These are phyloP conservation scores for Idaea straminata DNA, from an alignment of 2,888 invertebrate genomes.

Conservation along the genomic window DNA sequence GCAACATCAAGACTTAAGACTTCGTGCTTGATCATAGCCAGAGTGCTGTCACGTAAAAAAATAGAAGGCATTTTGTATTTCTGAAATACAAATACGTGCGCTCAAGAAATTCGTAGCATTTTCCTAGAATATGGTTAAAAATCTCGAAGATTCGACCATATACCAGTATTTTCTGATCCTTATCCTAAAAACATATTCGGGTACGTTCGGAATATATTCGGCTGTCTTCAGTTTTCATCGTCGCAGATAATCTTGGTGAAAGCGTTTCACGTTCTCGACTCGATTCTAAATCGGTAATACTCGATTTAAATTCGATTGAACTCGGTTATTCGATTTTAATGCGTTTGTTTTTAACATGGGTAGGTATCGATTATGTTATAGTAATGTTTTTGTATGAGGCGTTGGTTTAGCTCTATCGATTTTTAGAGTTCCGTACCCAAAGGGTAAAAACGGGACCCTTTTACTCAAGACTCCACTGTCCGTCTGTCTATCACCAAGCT, in stretches of 20 bases:
- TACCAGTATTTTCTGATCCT: background rate
- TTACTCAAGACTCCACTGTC: too few relatives aligned
- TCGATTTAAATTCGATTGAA: background rate
- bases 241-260: background rate
- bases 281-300: background rate
- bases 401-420: background rate
- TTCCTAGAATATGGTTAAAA: background rate
- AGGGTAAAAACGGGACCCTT: too few relatives aligned
- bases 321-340: constrained; percentile 1
- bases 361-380: background rate
- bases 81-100: background rate
- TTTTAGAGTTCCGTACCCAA: too few relatives aligned
- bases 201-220: background rate
- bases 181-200: background rate
- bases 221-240: background rate
- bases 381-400: background rate
- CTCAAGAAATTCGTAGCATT: background rate
- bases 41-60: background rate
- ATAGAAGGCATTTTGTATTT: background rate
- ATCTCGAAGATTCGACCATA: background rate
- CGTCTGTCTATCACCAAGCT: too few relatives aligned
- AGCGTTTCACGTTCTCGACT: background rate
- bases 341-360: background rate
- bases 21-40: too few relatives aligned
- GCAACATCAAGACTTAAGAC: too few relatives aligned